phyloP scores from a whole-genome alignment of 2,113 vertebrate genomes.

The Brachypteracias leptosomus region DNA sequence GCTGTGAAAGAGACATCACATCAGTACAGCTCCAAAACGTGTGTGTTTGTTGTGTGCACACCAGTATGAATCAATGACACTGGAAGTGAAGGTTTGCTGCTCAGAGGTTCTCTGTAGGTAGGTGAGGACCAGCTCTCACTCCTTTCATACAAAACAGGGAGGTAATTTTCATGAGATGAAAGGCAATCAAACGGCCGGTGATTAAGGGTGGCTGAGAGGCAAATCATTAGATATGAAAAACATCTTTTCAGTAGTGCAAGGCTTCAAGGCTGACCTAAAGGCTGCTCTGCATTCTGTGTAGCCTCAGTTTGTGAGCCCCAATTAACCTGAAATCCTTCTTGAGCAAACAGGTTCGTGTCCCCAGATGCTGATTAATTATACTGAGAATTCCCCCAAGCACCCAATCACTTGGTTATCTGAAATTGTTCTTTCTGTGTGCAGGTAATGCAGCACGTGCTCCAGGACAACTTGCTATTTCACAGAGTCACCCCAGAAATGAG shows the following conservation, averaged over 20 bases:
- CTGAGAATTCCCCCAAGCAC: neutral
- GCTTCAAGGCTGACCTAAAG: neutral
- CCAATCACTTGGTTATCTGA: neutral
- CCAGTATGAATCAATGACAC: neutral
- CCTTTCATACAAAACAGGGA: neutral
- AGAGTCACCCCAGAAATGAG: neutral
- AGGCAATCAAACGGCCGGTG: neutral
- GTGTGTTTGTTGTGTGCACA: neutral
- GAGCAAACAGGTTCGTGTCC: neutral
- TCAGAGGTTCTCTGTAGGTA: neutral
- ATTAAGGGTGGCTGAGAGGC: slow-evolving; percentile 1
- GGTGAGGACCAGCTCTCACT: neutral
- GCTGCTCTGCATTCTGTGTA: neutral
- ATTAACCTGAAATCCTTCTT: neutral
- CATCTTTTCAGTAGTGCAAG: neutral
- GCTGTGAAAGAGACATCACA: neutral
- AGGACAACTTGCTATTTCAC: neutral
- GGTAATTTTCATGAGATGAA: neutral
- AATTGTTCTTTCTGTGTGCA: neutral
- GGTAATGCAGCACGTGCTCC: neutral
- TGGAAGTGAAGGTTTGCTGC: neutral
- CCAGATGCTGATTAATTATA: neutral
- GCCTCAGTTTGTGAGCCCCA: neutral
- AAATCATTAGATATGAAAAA: neutral
- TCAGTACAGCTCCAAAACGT: neutral